A percentile compares a stretch with the other conserved stretches of the same genome.
These are phyloP conservation scores for Hoplostethus mediterraneus DNA, from an alignment of 2,797 vertebrate genomes.

Conservation along the genomic window DNA sequence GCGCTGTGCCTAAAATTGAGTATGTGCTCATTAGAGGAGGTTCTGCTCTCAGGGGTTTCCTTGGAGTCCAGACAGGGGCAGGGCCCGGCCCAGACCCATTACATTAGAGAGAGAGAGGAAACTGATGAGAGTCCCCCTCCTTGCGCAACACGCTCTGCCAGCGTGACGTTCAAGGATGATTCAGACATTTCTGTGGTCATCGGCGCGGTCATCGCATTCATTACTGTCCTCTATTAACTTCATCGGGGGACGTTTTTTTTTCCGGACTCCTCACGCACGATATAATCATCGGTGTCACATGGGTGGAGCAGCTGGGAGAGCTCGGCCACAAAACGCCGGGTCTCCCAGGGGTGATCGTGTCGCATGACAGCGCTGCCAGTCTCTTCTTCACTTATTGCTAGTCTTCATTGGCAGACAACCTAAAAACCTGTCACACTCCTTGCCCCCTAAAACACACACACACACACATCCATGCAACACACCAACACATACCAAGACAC, in stretches of 20 bases:
- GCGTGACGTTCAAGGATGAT: constrained; percentile 66
- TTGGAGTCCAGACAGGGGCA: constrained; percentile 34
- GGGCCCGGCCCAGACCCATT: constrained; percentile 43
- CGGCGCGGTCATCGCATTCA: constrained; percentile 52
- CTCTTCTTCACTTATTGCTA: not conserved
- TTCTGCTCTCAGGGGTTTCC: constrained; percentile 39
- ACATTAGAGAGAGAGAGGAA: constrained; percentile 49
- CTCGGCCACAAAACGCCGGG: constrained; percentile 14
- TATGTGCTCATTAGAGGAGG: constrained; percentile 45
- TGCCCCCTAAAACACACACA: not conserved
- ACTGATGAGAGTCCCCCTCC: constrained; percentile 70
- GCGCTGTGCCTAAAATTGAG: constrained; percentile 44
- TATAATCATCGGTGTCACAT: constrained; percentile 62
- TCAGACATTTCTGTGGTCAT: constrained; percentile 80
- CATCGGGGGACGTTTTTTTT: constrained; percentile 60
- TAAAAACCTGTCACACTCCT: not conserved
- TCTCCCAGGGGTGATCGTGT: constrained; percentile 13
- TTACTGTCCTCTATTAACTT: constrained; percentile 62
- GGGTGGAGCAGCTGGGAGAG: constrained; percentile 52
- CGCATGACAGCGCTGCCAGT: constrained; percentile 6
- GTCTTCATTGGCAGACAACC: not conserved
- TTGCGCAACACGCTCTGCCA: constrained; percentile 59
- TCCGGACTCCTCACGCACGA: constrained; percentile 46
- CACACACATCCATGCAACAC: not conserved
- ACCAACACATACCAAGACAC: constrained; percentile 27